Percentiles rank a stretch among this genome's conserved stretches.
Conservation (phyloP, 2,113 vertebrate species). For the Brachyistius frenatus region DNA sequence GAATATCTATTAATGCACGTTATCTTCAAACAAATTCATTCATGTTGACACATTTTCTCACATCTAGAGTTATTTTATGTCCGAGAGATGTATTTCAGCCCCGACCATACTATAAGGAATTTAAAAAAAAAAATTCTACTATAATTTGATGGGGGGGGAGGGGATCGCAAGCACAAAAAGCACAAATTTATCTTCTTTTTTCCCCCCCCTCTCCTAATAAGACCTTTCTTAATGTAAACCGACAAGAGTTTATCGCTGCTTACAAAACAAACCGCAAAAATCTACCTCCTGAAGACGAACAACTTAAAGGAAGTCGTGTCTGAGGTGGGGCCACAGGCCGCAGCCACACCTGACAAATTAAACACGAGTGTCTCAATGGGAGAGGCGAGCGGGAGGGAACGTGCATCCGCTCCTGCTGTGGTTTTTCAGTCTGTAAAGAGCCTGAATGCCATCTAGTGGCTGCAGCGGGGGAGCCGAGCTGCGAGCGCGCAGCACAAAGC, state of each 20-base stretch:
- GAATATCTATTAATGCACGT: background rate
- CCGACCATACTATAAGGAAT: too few relatives aligned
- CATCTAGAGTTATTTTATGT: background rate
- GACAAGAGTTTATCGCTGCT: background rate
- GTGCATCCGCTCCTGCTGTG: background rate
- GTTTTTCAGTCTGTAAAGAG: conserved; percentile 48
- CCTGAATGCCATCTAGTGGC: conserved; percentile 80
- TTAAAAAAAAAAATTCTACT: too few relatives aligned
- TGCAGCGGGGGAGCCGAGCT: conserved; percentile 17
- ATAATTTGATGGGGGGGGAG: background rate
- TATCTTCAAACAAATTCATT: background rate
- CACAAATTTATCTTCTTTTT: background rate
- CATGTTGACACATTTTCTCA: background rate
- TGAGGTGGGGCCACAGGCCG: conserved; percentile 6
- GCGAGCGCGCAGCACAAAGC: background rate
- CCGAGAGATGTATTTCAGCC: too few relatives aligned
- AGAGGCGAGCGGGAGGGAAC: conserved; percentile 11
- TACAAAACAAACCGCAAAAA: background rate
- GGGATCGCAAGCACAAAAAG: background rate
- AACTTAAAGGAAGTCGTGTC: background rate
- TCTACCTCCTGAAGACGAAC: background rate
- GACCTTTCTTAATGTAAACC: background rate
- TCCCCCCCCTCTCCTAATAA: background rate
- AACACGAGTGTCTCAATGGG: conserved; percentile 33
- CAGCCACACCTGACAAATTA: conserved; percentile 6